Evolutionary conservation across 2,113 vertebrate genomes (phyloP).

Genomic region (Procavia capensis): DNA sequence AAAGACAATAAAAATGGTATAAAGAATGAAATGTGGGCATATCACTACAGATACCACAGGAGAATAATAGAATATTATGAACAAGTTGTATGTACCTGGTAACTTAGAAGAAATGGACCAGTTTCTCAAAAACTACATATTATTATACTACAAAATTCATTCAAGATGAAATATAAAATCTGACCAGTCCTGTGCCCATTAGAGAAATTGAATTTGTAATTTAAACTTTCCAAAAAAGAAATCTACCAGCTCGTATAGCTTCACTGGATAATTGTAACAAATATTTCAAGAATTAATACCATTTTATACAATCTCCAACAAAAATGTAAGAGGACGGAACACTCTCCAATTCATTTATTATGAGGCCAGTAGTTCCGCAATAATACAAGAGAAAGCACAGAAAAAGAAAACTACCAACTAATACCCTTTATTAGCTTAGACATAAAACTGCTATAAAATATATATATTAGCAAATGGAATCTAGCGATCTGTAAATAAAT

Average conservation of each 20-base stretch:
- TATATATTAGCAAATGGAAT: no score
- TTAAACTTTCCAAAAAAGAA: background rate
- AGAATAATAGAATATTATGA: background rate
- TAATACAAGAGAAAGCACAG: no score
- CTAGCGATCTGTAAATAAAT: no score
- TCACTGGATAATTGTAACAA: background rate
- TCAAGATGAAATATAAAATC: background rate
- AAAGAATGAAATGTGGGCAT: background rate
- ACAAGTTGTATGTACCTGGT: background rate
- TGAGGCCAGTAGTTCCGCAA: background rate
- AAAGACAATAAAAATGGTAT: background rate
- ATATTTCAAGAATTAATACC: background rate
- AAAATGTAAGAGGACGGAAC: background rate
- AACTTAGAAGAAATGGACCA: background rate
- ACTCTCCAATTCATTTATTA: background rate
- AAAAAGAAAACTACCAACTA: no score
- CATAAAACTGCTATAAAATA: no score
- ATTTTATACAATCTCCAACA: background rate
- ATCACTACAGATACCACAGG: background rate
- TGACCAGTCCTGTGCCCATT: background rate
- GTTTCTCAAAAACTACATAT: background rate
- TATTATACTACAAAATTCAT: background rate
- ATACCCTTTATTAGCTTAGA: no score
- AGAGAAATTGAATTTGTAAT: background rate
- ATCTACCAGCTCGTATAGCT: background rate